Base-by-base conservation (phyloP, 2,888 invertebrate genomes). In the Meteorus cinctellus region DNA sequence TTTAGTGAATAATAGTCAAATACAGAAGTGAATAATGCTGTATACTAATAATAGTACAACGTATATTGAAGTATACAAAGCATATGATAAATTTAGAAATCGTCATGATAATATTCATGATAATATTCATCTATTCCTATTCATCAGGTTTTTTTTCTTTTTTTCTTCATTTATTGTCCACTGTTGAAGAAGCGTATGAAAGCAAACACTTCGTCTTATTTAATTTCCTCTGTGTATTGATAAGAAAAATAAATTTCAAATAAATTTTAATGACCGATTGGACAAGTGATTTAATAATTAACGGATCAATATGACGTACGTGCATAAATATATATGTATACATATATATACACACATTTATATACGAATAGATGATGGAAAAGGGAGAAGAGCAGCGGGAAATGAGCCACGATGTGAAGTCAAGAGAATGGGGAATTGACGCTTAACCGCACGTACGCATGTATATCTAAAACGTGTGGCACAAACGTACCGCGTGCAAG, bases 351-450 rank as follows among this genome's bases (percentile, higher is more conserved):
- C 16, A 48, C 14, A n/a, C 14, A n/a, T 16, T 16, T 48, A 34
- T 72, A 51, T 66, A 66, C 72, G 48, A 8, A 74, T 34, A 51
- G 16, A 29, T n/a, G 68, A 68, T 34, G 41, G 45, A 68, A 51
- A 68, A 60, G 51, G 41, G 10, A 27, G 29, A 36, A 72, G 51
- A 19, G 51, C 65, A 65, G 69, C 76, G 74, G 72, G 69, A 78
- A 77, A 77, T 75, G 78, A 76, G 77, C 76, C 76, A 70, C 73
- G 74, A 65, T 59, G 70, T 72, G 77, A 79, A 76, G 77, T 77
- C 76, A 74, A 74, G 79, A 77, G 73, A 76, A 41, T 65, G 79
- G 72, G 67, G 75, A 74, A 76, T 76, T 72, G 72, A 45, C 34
- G 72, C 19, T 67, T 59, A 41, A 70, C 59, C 34, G 71, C 63